phyloP scores from a whole-genome alignment of 2,888 invertebrate species.

The Acrocera orbiculus region DNA sequence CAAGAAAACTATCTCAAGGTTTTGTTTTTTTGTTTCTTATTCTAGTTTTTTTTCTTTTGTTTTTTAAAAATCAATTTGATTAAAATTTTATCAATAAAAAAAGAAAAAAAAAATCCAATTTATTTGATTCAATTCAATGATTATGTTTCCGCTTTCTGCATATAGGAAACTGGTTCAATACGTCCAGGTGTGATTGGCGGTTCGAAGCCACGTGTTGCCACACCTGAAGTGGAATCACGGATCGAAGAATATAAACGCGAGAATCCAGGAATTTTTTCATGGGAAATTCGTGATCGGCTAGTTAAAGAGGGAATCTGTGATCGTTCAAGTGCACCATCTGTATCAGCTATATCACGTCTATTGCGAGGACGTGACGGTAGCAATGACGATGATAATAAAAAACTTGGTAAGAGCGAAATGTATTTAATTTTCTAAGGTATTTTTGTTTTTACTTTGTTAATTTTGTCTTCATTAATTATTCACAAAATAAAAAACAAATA shows the following conservation, averaged over 20 bases:
- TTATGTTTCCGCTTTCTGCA: not conserved
- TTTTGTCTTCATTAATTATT: too few relatives aligned
- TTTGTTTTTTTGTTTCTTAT: too few relatives aligned
- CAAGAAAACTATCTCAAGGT: too few relatives aligned
- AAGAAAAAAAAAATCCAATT: too few relatives aligned
- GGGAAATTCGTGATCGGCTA: conserved; percentile 84
- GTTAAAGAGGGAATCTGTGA: conserved; percentile 54
- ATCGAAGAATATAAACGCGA: conserved; percentile 82
- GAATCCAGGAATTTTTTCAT: conserved; percentile 87
- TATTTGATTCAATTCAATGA: too few relatives aligned
- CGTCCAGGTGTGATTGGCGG: conserved; percentile 90
- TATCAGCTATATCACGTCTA: conserved; percentile 66
- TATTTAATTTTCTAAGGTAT: not conserved
- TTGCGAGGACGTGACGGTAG: conserved; percentile 50
- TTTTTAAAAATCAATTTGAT: not conserved
- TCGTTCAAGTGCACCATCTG: conserved; percentile 45
- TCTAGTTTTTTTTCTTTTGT: not conserved
- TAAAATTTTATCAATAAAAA: not conserved
- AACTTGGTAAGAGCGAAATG: conserved; percentile 10
- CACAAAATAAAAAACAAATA: too few relatives aligned
- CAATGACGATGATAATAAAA: conserved; percentile 14
- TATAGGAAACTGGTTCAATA: conserved; percentile 83
- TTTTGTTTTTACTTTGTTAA: not conserved
- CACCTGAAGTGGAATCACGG: conserved; percentile 77
- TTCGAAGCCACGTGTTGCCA: conserved; percentile 82